phyloP scores from a whole-genome alignment of 2,113 vertebrate genomes.

The Motacilla tschutschensis region DNA sequence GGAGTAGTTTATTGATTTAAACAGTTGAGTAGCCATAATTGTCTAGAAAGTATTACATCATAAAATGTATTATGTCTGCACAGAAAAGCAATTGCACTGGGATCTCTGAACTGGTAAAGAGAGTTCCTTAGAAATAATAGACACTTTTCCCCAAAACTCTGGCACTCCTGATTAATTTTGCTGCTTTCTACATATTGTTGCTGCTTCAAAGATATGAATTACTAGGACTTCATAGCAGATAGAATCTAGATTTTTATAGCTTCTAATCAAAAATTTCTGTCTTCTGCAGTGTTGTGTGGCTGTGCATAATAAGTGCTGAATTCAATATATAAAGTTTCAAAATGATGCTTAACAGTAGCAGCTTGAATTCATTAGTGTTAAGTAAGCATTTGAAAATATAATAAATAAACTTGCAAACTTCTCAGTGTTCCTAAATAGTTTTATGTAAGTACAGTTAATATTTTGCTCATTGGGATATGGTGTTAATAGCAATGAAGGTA shows the following conservation, averaged over 20 bases:
- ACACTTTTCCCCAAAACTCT: background rate
- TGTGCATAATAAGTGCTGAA: background rate
- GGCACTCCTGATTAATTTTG: background rate
- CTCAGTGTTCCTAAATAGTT: background rate
- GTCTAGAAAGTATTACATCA: background rate
- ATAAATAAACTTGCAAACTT: background rate
- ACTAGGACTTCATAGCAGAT: background rate
- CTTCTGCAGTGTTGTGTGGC: background rate
- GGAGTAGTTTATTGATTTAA: slow-evolving; percentile 3
- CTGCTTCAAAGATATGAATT: background rate
- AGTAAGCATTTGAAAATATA: background rate
- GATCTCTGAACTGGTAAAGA: background rate
- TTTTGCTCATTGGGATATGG: background rate
- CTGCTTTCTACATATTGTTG: background rate
- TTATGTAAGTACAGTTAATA: background rate
- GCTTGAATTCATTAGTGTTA: background rate
- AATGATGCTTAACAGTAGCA: background rate
- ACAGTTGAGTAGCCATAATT: background rate
- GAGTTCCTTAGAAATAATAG: slow-evolving; percentile 5
- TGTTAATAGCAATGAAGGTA: background rate
- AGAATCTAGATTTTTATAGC: background rate
- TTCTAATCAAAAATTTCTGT: background rate
- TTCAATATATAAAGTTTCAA: background rate
- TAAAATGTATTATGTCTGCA: slow-evolving; percentile 1
- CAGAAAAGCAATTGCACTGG: background rate